phyloP scores from a whole-genome alignment of 1,140 invertebrate genomes.

The Ceratina japonica region DNA sequence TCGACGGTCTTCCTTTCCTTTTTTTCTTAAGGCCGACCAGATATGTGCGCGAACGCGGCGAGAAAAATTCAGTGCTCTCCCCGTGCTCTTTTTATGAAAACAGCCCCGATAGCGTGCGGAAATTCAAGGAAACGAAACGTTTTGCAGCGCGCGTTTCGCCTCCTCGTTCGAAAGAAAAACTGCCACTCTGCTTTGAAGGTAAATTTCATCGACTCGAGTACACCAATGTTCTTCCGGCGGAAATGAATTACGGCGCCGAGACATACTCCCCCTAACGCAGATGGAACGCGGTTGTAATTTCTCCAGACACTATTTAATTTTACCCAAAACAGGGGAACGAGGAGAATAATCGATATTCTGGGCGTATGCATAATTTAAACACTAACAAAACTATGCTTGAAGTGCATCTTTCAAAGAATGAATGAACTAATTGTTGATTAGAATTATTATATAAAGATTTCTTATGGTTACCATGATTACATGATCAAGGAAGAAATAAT shows the following conservation, averaged over 20 bases:
- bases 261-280: not conserved
- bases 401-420: too few species aligned
- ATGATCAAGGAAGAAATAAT: too few species aligned
- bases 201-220: constrained; percentile 10
- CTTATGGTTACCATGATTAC: too few species aligned
- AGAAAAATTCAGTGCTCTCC: constrained; percentile 3
- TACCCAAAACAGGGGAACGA: too few species aligned
- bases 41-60: not conserved
- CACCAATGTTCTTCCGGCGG: not conserved
- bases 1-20: not conserved
- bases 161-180: not conserved
- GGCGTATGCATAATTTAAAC: too few species aligned
- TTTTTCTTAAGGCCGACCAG: not conserved
- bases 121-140: constrained; percentile 20
- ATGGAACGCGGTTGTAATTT: too few species aligned
- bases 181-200: constrained; percentile 3
- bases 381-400: too few species aligned
- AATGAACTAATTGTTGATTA: too few species aligned
- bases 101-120: not conserved
- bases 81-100: constrained; percentile 3
- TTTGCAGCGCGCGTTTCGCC: not conserved
- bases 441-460: too few species aligned
- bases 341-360: too few species aligned
- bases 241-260: not conserved
- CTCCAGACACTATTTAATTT: too few species aligned